phyloP scores from a whole-genome alignment of 2,888 invertebrate species.

The Drosophila pseudotalamancana region DNA sequence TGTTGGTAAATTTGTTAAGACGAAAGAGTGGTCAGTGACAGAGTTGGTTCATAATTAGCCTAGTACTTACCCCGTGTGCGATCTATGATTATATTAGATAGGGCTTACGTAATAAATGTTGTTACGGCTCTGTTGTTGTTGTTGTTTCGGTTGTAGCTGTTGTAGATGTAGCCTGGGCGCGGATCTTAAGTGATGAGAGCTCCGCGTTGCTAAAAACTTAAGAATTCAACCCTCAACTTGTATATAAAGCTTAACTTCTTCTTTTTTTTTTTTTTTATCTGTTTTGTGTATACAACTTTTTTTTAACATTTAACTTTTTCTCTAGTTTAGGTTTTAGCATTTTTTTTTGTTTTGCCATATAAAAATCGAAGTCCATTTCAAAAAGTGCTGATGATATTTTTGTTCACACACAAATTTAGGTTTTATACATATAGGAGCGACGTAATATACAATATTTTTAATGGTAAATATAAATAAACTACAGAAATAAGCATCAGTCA shows the following conservation, averaged over 20 bases:
- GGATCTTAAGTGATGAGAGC: slow-evolving; percentile 59
- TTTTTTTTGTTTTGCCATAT: slow-evolving; percentile 54
- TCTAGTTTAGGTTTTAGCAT: slow-evolving; percentile 25
- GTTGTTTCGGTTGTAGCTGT: slow-evolving; percentile 45
- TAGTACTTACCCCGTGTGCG: slow-evolving; percentile 68
- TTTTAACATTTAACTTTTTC: slow-evolving; percentile 40
- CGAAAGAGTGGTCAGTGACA: slow-evolving; percentile 19
- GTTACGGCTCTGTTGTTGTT: slow-evolving; percentile 54
- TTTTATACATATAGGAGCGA: slow-evolving; percentile 73
- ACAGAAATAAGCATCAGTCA: slow-evolving; percentile 83
- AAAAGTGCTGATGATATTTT: slow-evolving; percentile 84
- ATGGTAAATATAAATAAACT: slow-evolving; percentile 73
- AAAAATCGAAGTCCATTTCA: slow-evolving; percentile 85
- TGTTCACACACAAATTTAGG: slow-evolving; percentile 83
- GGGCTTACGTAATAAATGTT: slow-evolving; percentile 67
- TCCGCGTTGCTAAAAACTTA: slow-evolving; percentile 75
- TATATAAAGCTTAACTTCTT: slow-evolving; percentile 72
- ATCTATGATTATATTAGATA: slow-evolving; percentile 57
- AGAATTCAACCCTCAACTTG: slow-evolving; percentile 79
- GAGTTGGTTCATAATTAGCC: slow-evolving; percentile 67
- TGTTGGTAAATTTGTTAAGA: slow-evolving; percentile 21
- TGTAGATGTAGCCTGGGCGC: slow-evolving; percentile 56
- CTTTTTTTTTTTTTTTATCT: slow-evolving; percentile 36
- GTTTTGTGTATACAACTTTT: slow-evolving; percentile 58
- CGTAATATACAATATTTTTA: slow-evolving; percentile 69